Base-by-base conservation (phyloP, 2,888 invertebrate species). In the Hanleya hanleyi region DNA sequence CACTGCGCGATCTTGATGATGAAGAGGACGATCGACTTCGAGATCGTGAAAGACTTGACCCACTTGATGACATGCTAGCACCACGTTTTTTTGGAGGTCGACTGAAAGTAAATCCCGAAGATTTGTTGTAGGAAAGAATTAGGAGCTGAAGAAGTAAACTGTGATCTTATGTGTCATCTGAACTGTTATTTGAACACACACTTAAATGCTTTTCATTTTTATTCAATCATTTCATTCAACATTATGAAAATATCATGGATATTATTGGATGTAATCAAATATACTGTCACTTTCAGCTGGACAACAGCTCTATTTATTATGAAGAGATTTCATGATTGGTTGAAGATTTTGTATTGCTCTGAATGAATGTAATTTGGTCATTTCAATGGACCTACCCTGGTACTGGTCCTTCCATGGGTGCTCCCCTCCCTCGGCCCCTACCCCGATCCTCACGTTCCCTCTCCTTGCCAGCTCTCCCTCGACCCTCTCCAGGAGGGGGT, bases 1-100 rank as follows among this genome's bases (percentile, higher is more conserved):
- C 72, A 72, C 76, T 77, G 26, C 76, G 74, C 36, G 80, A 82
- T 26, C 78, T 61, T 9, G 81, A 82, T 29, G 74, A 67, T 2
- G 84, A 83, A 15, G 83, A 81, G 33, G 77, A 67, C 32, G 77
- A 67, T 71, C 77, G 77, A 68, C 79, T 79, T n/a, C 83, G 73
- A 29, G 81, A 81, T 7, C 77, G 68, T 47, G 85, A 83, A 29
- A 82, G 22, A 64, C 64, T 64, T 33, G 36, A 37, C 2, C 64
- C 64, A 35, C 64, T 64, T 1, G 57, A 57, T 1, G 57, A 57
- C 18, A 22, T 29, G 9, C 57, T 57, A 26, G 26, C 57, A 4
- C 57, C 57, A 29, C 57, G 57, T 2, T 57, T 57, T 29, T 57
- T 57, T 22, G 29, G 26, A 4, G 51, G 51, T 51, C 12, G 57